Base-by-base conservation (phyloP, 1,140 invertebrate species). In the Listronotus bonariensis region DNA sequence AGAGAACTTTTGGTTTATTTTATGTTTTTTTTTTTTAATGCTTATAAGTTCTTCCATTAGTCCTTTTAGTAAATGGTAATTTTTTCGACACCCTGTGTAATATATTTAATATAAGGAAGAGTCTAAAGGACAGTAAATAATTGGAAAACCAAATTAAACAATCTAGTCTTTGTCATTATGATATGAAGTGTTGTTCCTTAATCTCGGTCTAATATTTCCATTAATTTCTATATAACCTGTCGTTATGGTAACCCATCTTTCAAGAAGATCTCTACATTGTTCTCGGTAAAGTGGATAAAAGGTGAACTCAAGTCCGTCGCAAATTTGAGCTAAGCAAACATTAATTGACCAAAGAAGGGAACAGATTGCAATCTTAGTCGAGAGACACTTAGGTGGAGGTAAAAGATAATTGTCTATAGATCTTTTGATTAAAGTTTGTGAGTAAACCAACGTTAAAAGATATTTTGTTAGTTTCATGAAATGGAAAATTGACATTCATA, bases 321-420 rank as follows among this genome's bases (percentile, higher is more conserved):
- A 42, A 41, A 51, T 34, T 60, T 41, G 15, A 49, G 57, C n/a
- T n/a, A 38, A 34, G 49, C 57, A 60, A 60, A 60, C 57, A 60
- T 60, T 60, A 60, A 60, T 60, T 60, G 57, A 60, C 57, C 57
- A 60, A 60, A 45, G 38, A 17, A 49, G 45, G 46, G 57, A 26
- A 51, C 57, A 60, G 57, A 60, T 60, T 49, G 57, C 57, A 49
- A 60, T 60, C 57, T 38, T 31, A 49, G 49, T 52, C 8, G 49
- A 52, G 34, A 52, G 34, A 31, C 14, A 32, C 49, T 52, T 52
- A 20, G n/a, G n/a, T 8, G 49, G n/a, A 31, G 36, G 8, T 18
- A 8, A 34, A 52, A 52, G 55, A 45, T 41, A 36, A 57, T 57
- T 57, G 53, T 56, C 11, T 56, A 36, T 41, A 15, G 18, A 31